Conservation (phyloP, 64 coral and sea anemone genomes). For the Platygyra sinensis region DNA sequence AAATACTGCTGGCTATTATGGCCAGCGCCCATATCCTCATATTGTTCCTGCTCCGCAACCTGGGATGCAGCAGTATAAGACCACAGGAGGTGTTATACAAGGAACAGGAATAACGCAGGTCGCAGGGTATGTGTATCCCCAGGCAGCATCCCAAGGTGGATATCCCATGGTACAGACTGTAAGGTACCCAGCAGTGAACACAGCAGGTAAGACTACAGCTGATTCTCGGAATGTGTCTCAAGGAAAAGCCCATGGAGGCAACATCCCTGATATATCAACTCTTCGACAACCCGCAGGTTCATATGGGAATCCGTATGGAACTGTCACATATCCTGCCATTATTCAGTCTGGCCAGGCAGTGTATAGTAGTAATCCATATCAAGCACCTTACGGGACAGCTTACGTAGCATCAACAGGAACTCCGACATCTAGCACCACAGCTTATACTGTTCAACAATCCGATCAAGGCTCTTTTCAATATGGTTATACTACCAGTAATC, state of each 20-base stretch:
- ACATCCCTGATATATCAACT: slow-evolving; percentile 85
- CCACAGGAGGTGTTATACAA: slow-evolving; percentile 81
- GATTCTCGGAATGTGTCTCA: slow-evolving; percentile 50
- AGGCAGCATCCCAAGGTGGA: slow-evolving; percentile 63
- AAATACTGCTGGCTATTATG: slow-evolving; percentile 83
- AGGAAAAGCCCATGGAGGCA: slow-evolving; percentile 58
- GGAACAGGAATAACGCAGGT: slow-evolving; percentile 70
- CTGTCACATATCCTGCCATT: slow-evolving; percentile 64
- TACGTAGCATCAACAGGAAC: slow-evolving; percentile 76
- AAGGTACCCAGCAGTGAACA: slow-evolving; percentile 82
- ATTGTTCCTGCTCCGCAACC: slow-evolving; percentile 78
- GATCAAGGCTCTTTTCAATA: slow-evolving; percentile 81
- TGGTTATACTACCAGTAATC: slow-evolving; percentile 73
- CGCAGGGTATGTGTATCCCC: slow-evolving; percentile 72
- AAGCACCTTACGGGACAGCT: slow-evolving; percentile 58
- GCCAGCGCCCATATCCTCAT: slow-evolving; percentile 87
- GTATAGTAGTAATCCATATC: slow-evolving; percentile 78
- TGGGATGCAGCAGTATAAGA: slow-evolving; percentile 68
- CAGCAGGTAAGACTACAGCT: slow-evolving; percentile 60
- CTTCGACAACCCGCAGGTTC: slow-evolving; percentile 70
- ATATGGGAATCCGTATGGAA: slow-evolving; percentile 77
- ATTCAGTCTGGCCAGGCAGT: slow-evolving; percentile 83
- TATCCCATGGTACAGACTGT: slow-evolving; percentile 91
- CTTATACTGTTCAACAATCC: slow-evolving; percentile 80
- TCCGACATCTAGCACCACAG: slow-evolving; percentile 67